Conservation (phyloP, 2,888 invertebrate genomes). For the Tricholauxania praeusta region DNA sequence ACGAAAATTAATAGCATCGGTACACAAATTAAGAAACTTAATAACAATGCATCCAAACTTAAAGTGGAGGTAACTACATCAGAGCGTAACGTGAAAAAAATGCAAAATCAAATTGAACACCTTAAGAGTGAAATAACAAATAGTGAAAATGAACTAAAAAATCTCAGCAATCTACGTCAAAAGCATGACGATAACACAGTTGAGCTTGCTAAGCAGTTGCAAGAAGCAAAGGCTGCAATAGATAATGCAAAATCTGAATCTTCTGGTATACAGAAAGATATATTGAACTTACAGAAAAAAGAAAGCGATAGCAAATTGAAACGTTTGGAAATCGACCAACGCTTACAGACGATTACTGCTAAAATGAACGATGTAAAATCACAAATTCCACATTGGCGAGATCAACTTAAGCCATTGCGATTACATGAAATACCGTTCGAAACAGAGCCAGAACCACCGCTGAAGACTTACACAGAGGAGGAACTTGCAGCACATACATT, state of each 20-base stretch:
- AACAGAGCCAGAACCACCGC: constrained; percentile 67
- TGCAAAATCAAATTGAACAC: constrained; percentile 79
- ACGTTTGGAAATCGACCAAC: constrained; percentile 81
- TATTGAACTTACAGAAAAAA: constrained; percentile 72
- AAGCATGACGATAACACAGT: constrained; percentile 71
- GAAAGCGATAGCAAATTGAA: constrained; percentile 78
- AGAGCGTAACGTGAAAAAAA: constrained; percentile 80
- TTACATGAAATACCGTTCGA: constrained; percentile 75
- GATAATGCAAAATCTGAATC: constrained; percentile 72
- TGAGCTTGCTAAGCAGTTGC: constrained; percentile 70
- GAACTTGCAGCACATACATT: constrained; percentile 74
- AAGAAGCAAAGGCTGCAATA: constrained; percentile 72
- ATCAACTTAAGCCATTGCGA: constrained; percentile 71
- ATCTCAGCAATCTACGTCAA: constrained; percentile 72
- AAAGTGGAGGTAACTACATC: constrained; percentile 77
- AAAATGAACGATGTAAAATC: constrained; percentile 71
- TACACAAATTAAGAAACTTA: constrained; percentile 80
- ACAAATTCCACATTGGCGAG: constrained; percentile 72
- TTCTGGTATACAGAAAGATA: constrained; percentile 74
- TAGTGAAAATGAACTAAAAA: constrained; percentile 75
- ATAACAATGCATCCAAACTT: constrained; percentile 76
- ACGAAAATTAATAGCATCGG: constrained; percentile 77
- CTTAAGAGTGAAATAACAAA: constrained; percentile 79
- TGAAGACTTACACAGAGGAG: constrained; percentile 75
- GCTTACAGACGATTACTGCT: constrained; percentile 73